These are phyloP conservation scores for Zelleria hepariella DNA, from an alignment of 2,888 invertebrate genomes.

Conservation along the genomic window DNA sequence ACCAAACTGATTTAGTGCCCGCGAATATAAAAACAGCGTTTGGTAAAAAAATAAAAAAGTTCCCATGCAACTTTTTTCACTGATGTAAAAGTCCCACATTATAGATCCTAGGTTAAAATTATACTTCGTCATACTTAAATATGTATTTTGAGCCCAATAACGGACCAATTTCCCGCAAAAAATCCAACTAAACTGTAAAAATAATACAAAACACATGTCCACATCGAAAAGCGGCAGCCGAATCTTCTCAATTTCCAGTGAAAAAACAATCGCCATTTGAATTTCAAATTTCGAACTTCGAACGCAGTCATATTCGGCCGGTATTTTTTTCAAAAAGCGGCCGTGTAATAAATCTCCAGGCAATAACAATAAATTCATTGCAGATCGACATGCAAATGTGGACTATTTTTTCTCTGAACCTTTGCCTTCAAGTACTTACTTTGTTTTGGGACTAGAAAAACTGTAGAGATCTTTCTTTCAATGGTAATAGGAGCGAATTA, in stretches of 20 bases:
- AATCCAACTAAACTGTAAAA: constrained; percentile 16
- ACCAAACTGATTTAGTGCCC: neutral
- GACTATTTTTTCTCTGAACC: constrained; percentile 54
- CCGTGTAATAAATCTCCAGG: constrained; percentile 59
- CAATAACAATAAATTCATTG: constrained; percentile 73
- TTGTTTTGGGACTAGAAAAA: constrained; percentile 32
- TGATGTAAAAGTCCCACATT: too few species aligned
- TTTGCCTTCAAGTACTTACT: constrained; percentile 31
- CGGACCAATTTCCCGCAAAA: too few species aligned
- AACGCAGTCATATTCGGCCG: constrained; percentile 56
- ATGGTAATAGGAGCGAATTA: too few species aligned
- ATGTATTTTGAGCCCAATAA: too few species aligned
- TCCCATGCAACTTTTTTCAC: neutral
- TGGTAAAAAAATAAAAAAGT: too few species aligned
- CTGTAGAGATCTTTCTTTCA: constrained; percentile 24
- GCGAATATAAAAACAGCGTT: neutral
- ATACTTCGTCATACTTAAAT: neutral
- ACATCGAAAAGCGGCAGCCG: constrained; percentile 51
- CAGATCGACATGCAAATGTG: constrained; percentile 70
- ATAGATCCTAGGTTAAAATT: neutral
- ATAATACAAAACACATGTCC: constrained; percentile 48
- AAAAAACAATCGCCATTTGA: constrained; percentile 66
- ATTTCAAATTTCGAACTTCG: constrained; percentile 58
- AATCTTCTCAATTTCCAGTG: constrained; percentile 65
- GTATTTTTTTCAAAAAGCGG: constrained; percentile 56